Conservation (phyloP, 1,140 invertebrate genomes). For the Drosophila nikananu region DNA sequence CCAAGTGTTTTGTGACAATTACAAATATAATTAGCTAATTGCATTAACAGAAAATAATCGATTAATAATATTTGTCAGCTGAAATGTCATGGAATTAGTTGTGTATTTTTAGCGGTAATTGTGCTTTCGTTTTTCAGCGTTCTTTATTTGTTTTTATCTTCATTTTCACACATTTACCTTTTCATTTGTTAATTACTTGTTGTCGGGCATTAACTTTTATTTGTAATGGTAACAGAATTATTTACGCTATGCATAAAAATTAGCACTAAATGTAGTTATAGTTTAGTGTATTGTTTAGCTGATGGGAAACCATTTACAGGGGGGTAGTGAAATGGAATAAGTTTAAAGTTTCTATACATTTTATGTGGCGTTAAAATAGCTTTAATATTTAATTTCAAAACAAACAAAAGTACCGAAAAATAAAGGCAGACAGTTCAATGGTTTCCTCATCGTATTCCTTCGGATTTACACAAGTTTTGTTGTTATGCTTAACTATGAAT, state of each 20-base stretch:
- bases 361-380: neutral
- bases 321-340: neutral
- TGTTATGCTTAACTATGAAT: conserved; percentile 39
- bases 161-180: conserved; percentile 47
- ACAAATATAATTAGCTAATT: conserved; percentile 62
- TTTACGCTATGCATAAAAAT: conserved; percentile 78
- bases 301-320: conserved; percentile 28
- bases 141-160: conserved; percentile 9
- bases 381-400: neutral
- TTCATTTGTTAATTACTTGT: conserved; percentile 58
- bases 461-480: conserved; percentile 25
- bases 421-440: conserved; percentile 6
- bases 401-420: too few species aligned
- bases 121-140: conserved; percentile 4
- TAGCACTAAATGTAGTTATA: conserved; percentile 63
- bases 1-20: conserved; percentile 21
- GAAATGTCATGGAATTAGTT: conserved; percentile 43
- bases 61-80: conserved; percentile 43
- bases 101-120: conserved; percentile 38
- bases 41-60: conserved; percentile 30
- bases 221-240: conserved; percentile 59
- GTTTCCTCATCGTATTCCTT: conserved; percentile 20
- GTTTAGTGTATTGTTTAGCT: conserved; percentile 40
- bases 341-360: conserved; percentile 12
- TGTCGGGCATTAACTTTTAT: conserved; percentile 19